These are phyloP conservation scores for Gortyna flavago DNA, from an alignment of 2,888 invertebrate genomes.

Conservation along the genomic window DNA sequence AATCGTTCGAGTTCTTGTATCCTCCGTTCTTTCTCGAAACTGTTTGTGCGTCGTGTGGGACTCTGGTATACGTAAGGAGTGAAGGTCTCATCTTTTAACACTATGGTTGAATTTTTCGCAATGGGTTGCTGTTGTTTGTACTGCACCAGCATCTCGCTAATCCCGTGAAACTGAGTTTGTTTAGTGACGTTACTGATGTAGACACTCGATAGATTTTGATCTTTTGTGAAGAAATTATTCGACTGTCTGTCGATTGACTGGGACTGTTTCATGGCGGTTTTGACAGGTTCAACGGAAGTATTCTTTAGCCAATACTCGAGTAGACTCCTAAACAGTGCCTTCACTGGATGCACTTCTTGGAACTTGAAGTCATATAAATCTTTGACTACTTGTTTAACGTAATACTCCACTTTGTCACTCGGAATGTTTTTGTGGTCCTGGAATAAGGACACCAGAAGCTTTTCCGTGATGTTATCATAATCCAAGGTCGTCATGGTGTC, in stretches of 20 bases:
- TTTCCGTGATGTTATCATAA: conserved; percentile 78
- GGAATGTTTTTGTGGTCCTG: conserved; percentile 63
- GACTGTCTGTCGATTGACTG: conserved; percentile 77
- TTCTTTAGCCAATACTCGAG: conserved; percentile 83
- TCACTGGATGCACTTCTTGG: conserved; percentile 75
- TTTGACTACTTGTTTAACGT: conserved; percentile 77
- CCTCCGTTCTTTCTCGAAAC: conserved; percentile 78
- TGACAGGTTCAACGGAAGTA: conserved; percentile 69
- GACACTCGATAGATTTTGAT: conserved; percentile 76
- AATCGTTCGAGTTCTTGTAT: conserved; percentile 82
- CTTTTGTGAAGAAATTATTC: conserved; percentile 75
- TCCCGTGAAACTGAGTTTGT: conserved; percentile 76
- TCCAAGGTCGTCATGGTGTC: conserved; percentile 71
- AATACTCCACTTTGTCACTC: conserved; percentile 66
- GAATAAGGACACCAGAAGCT: conserved; percentile 76
- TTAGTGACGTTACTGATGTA: conserved; percentile 69
- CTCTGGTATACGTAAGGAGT: conserved; percentile 44
- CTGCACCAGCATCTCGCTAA: conserved; percentile 63
- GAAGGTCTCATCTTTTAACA: conserved; percentile 19
- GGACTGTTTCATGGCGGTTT: conserved; percentile 69
- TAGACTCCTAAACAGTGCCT: conserved; percentile 79
- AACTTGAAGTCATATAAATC: conserved; percentile 78
- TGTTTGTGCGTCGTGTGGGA: conserved; percentile 70
- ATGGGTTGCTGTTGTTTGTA: conserved; percentile 43
- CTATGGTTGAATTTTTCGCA: conserved; percentile 45